phyloP scores from a whole-genome alignment of 2,888 invertebrate genomes.

The Tipula lateralis region DNA sequence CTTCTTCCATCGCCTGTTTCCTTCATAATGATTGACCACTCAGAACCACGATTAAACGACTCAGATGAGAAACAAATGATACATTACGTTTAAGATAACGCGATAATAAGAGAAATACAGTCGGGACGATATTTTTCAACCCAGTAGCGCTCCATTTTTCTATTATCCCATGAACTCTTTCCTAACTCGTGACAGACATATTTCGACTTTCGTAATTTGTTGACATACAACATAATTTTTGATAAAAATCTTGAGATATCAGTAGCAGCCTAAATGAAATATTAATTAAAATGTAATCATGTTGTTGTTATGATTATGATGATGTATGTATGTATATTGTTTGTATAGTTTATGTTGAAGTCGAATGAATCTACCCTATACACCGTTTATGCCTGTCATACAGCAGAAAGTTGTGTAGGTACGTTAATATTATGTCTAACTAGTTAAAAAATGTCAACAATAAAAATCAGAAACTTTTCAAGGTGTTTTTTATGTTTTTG shows the following conservation, averaged over 20 bases:
- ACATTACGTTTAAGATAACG: too few relatives aligned
- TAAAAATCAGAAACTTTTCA: neutral
- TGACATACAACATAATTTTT: conserved; percentile 1
- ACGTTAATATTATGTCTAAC: neutral
- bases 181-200: too few relatives aligned
- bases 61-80: too few relatives aligned
- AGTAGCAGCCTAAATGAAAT: conserved; percentile 9
- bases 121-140: too few relatives aligned
- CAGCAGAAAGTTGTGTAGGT: too few relatives aligned
- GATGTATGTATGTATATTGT: neutral
- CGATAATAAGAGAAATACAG: too few relatives aligned
- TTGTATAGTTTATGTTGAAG: neutral
- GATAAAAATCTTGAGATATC: conserved; percentile 4
- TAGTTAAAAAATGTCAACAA: neutral
- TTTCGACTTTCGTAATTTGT: too few relatives aligned
- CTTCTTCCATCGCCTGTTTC: too few relatives aligned
- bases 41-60: too few relatives aligned
- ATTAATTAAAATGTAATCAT: conserved; percentile 24
- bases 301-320: neutral
- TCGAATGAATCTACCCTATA: neutral
- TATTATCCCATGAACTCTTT: too few relatives aligned
- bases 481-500: neutral
- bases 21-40: too few relatives aligned
- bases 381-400: neutral
- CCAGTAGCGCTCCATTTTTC: too few relatives aligned